Conservation (phyloP, 2,797 vertebrate species). For the Pseudochromis fuscus region DNA sequence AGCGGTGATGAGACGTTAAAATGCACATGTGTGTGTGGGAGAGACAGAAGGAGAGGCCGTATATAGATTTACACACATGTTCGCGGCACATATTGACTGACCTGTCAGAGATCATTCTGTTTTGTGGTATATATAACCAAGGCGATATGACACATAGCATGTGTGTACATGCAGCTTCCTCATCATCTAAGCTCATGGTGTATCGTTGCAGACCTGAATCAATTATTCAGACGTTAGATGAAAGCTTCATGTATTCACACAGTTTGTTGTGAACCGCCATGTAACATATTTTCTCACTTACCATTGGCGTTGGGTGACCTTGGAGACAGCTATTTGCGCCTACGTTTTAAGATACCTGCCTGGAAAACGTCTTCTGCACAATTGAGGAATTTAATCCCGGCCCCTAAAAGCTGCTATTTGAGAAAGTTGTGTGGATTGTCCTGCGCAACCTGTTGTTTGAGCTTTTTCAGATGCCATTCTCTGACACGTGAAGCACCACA, state of each 20-base stretch:
- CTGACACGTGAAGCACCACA: background rate
- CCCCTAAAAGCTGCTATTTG: constrained; percentile 1
- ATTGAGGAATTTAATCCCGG: constrained; percentile 3
- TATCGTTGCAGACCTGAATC: constrained; percentile 15
- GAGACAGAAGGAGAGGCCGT: background rate
- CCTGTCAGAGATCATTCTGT: constrained; percentile 11
- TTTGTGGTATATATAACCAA: background rate
- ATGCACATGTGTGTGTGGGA: constrained; percentile 19
- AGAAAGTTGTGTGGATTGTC: background rate
- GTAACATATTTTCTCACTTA: background rate
- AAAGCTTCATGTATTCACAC: constrained; percentile 1
- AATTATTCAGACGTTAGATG: constrained; percentile 29
- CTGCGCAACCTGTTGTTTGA: background rate
- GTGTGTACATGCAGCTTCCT: background rate
- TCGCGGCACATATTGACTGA: constrained; percentile 11
- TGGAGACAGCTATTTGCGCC: background rate
- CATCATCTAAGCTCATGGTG: background rate
- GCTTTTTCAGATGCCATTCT: background rate
- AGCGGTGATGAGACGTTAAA: constrained; percentile 50
- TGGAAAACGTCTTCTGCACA: background rate
- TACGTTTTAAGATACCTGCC: background rate
- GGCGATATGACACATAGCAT: background rate
- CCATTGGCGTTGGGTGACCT: background rate
- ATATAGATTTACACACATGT: constrained; percentile 6
- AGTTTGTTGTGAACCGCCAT: background rate